phyloP scores from a whole-genome alignment of 2,797 vertebrate species.

The Oryzias sinensis region DNA sequence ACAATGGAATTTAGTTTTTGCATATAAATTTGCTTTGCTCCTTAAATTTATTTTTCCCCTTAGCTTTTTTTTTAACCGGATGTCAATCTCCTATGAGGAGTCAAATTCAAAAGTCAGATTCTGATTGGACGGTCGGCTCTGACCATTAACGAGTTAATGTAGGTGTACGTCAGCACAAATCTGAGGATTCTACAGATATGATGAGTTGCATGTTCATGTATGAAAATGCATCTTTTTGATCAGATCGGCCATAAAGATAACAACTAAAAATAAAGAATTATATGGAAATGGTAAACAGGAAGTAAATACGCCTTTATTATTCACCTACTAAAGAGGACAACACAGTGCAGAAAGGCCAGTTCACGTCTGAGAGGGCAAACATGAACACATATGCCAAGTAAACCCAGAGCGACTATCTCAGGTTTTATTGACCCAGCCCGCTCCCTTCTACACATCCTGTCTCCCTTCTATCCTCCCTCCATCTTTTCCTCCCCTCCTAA shows the following conservation, averaged over 20 bases:
- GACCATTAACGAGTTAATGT: slow-evolving; percentile 46
- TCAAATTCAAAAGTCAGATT: slow-evolving; percentile 11
- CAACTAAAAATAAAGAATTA: not conserved
- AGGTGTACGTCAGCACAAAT: slow-evolving; percentile 22
- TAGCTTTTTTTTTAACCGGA: not conserved
- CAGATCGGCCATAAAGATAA: not conserved
- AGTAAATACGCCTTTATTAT: too few species aligned
- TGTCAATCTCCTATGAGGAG: not conserved
- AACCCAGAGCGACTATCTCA: slow-evolving; percentile 34
- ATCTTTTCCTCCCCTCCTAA: slow-evolving; percentile 1
- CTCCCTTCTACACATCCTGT: slow-evolving; percentile 40
- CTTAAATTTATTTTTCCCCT: slow-evolving; percentile 1
- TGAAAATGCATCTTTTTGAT: not conserved
- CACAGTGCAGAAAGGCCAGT: slow-evolving; percentile 12
- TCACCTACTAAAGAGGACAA: slow-evolving; percentile 1
- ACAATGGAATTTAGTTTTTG: not conserved
- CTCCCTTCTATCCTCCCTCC: slow-evolving; percentile 28
- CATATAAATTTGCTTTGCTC: not conserved
- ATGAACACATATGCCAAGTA: slow-evolving; percentile 19
- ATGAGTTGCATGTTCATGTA: too few species aligned
- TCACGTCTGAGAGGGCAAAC: slow-evolving; percentile 6
- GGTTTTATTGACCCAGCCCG: slow-evolving; percentile 49
- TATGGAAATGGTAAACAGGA: too few species aligned
- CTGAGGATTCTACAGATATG: slow-evolving; percentile 31
- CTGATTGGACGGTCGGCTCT: slow-evolving; percentile 24